Base-by-base conservation (phyloP, 1,140 invertebrate species). In the Drosophila kepulauana region DNA sequence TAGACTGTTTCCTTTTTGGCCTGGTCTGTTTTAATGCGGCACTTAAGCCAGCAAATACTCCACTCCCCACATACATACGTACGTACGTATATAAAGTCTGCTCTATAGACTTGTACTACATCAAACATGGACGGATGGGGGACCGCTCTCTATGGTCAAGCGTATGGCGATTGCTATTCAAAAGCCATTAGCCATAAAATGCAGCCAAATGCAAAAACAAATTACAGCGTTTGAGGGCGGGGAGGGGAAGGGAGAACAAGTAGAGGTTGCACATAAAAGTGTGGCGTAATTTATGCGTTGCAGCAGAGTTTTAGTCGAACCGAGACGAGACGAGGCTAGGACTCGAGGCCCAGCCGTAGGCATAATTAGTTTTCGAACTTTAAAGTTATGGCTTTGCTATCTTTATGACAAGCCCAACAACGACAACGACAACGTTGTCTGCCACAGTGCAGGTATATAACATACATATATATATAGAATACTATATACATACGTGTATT, bases 351-450 rank as follows among this genome's bases (percentile, higher is more conserved):
- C 72, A 65, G 54, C 54, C 54, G 4, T 41, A 57, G 54, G 81
- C 85, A 90, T 89, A 89, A 89, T 89, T 89, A 89, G 85, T 89
- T 89, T 89, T 89, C 86, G 85, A 89, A 89, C 86, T 89, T 89
- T 89, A 81, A 89, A 89, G 85, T 89, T 88, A 88, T 88, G 84
- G 68, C 71, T 56, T 46, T 82, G 85, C 85, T 88, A 88, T 88
- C 84, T 88, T 88, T 88, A 88, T 88, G 84, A 65, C 80, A 65
- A 56, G 38, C 48, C 51, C 57, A 59, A 25, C 56, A 80, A 81
- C 20, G 74, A 63, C 81, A 74, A 38, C 57, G 54, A 38, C 35
- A 10, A 10, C 8, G 35, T 33, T 41, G 38, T 10, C 20, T 25
- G 20, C 20, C 20, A 4, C 62, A 51, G 15, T 16, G 56, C 68